A percentile compares a stretch with the other conserved stretches of the same genome.
Conservation (phyloP, 2,888 invertebrate genomes). For the Drosophila helvetica region DNA sequence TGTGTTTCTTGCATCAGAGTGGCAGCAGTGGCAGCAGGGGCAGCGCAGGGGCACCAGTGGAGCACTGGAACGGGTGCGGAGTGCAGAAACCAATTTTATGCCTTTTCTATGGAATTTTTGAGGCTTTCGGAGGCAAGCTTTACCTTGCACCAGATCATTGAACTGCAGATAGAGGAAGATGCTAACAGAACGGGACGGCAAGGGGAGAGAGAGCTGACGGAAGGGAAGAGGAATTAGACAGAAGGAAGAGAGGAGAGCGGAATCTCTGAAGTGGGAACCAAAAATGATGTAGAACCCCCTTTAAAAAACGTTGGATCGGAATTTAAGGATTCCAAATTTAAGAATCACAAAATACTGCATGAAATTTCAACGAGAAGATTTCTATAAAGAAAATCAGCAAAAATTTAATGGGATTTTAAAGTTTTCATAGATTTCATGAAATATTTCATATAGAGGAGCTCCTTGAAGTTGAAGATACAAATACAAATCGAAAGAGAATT, state of each 20-base stretch:
- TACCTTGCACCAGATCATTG: slow-evolving; percentile 73
- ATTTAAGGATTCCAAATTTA: no score
- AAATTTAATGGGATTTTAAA: no score
- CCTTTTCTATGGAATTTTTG: slow-evolving; percentile 60
- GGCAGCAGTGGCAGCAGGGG: not conserved
- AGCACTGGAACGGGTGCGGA: not conserved
- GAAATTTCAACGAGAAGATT: no score
- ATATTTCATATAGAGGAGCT: no score
- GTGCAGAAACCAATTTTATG: slow-evolving; percentile 44
- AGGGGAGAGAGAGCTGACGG: not conserved
- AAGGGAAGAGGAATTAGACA: not conserved
- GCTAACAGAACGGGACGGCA: not conserved
- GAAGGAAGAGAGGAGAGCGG: not conserved
- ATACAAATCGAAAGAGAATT: no score
- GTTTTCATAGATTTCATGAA: no score
- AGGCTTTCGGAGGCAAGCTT: slow-evolving; percentile 52
- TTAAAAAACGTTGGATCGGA: not conserved
- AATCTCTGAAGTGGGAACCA: not conserved
- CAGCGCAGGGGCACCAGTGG: not conserved
- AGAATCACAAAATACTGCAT: no score
- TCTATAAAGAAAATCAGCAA: no score
- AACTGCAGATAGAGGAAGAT: slow-evolving; percentile 48
- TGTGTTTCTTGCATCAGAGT: not conserved
- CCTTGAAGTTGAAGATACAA: no score
- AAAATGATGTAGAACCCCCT: not conserved